phyloP scores from a whole-genome alignment of 2,888 invertebrate genomes.

The Pseudanteris insignis region DNA sequence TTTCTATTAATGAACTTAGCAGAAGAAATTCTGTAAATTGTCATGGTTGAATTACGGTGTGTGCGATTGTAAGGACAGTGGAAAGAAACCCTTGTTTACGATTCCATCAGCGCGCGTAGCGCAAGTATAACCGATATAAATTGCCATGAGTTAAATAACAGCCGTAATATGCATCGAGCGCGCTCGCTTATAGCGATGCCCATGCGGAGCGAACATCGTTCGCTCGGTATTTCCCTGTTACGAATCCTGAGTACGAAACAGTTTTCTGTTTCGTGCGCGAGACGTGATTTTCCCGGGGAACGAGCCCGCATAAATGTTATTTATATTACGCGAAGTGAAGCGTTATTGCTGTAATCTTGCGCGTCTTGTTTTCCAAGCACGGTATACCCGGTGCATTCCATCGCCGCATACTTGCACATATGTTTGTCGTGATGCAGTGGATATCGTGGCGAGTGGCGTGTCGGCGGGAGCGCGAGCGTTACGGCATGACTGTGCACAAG shows the following conservation, averaged over 20 bases:
- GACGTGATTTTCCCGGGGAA: conserved; percentile 15
- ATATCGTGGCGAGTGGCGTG: conserved; percentile 33
- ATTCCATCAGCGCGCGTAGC: too few relatives aligned
- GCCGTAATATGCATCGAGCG: too few relatives aligned
- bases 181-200: too few relatives aligned
- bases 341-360: conserved; percentile 28
- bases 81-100: too few relatives aligned
- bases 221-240: too few relatives aligned
- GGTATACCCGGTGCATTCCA: conserved; percentile 37
- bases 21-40: too few relatives aligned
- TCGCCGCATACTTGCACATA: conserved; percentile 43
- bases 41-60: too few relatives aligned
- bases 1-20: too few relatives aligned
- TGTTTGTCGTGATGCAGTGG: conserved; percentile 50
- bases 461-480: conserved; percentile 52
- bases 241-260: not conserved
- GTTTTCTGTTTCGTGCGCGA: not conserved
- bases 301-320: conserved; percentile 14
- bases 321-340: conserved; percentile 24
- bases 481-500: conserved; percentile 56
- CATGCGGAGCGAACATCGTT: too few relatives aligned
- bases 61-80: too few relatives aligned
- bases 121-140: too few relatives aligned
- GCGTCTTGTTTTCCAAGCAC: conserved; percentile 29
- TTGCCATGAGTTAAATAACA: too few relatives aligned